These are phyloP conservation scores for Drosophila hydei DNA, from an alignment of 1,140 invertebrate species.

Conservation along the genomic window DNA sequence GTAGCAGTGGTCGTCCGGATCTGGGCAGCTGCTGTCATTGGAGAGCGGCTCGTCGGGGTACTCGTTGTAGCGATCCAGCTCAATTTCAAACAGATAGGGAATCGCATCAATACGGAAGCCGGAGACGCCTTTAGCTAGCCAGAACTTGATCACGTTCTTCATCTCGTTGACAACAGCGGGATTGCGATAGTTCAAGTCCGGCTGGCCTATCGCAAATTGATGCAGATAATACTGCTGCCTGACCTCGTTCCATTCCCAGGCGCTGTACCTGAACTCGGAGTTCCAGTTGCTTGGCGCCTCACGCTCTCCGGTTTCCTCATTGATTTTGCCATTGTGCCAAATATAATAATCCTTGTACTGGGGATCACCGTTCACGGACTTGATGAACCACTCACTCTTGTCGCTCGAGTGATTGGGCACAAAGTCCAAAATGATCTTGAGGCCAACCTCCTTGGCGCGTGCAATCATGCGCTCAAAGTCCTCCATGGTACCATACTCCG, in stretches of 20 bases:
- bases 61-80: conserved; percentile 84
- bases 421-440: conserved; percentile 88
- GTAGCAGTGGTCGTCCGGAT: conserved; percentile 85
- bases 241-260: conserved; percentile 86
- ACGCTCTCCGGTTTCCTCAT: conserved; percentile 69
- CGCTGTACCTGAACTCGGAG: conserved; percentile 79
- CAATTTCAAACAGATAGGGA: conserved; percentile 86
- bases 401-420: conserved; percentile 91
- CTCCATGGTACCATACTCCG: conserved; percentile 89
- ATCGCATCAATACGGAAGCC: conserved; percentile 89
- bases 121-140: conserved; percentile 89
- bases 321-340: conserved; percentile 86
- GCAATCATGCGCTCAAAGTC: conserved; percentile 88
- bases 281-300: conserved; percentile 86
- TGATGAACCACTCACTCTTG: conserved; percentile 89
- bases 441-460: conserved; percentile 85
- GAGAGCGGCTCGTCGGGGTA: conserved; percentile 87
- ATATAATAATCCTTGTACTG: conserved; percentile 90
- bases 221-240: conserved; percentile 87
- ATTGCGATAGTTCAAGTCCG: conserved; percentile 89
- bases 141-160: conserved; percentile 87
- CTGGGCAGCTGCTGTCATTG: conserved; percentile 60
- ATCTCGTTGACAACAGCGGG: conserved; percentile 85
- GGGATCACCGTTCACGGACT: conserved; percentile 85
- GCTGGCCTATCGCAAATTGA: conserved; percentile 87